Conservation (phyloP, 2,113 vertebrate genomes). For the Halichoerus grypus region DNA sequence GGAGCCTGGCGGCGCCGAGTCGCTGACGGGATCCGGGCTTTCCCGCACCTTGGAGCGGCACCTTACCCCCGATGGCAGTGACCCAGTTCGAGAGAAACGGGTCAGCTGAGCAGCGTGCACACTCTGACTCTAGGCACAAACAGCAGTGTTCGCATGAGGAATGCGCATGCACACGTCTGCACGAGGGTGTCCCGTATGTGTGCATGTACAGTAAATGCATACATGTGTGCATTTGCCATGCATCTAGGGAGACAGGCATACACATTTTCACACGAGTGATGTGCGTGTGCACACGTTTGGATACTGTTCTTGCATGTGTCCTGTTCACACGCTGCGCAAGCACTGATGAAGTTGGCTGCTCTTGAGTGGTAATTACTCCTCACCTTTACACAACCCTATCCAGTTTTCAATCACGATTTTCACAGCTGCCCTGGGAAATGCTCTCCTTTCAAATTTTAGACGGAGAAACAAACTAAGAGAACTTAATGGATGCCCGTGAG, state of each 20-base stretch:
- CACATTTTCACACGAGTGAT: neutral
- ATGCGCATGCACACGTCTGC: neutral
- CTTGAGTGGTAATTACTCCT: neutral
- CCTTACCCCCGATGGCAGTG: neutral
- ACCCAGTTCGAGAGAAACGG: neutral
- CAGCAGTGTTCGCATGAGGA: neutral
- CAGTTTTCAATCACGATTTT: neutral
- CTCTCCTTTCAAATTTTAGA: neutral
- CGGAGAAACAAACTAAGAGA: neutral
- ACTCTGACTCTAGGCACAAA: neutral
- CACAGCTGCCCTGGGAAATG: neutral
- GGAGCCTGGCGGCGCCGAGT: neutral
- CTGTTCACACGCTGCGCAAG: neutral
- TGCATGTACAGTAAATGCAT: neutral
- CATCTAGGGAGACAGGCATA: neutral
- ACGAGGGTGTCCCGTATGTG: neutral
- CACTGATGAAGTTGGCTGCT: neutral
- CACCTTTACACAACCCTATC: neutral
- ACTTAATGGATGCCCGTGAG: neutral
- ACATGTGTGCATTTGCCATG: neutral
- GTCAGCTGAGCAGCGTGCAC: neutral
- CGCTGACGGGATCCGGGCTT: constrained; percentile 53
- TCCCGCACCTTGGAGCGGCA: neutral
- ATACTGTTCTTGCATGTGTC: neutral
- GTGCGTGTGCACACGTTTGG: neutral